Conservation (phyloP, 1,140 invertebrate genomes). For the Papilio xuthus region DNA sequence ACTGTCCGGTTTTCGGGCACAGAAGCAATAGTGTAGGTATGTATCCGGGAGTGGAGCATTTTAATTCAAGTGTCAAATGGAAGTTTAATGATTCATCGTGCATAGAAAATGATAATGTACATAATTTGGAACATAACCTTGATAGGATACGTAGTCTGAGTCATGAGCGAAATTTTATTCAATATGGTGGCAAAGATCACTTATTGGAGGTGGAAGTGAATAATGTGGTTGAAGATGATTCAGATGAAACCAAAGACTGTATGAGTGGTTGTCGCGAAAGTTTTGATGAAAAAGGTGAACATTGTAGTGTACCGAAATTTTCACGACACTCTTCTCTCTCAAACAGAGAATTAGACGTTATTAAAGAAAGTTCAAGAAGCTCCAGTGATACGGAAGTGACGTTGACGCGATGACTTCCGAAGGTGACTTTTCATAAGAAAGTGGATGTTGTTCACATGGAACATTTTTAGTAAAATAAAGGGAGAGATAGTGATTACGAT, state of each 20-base stretch:
- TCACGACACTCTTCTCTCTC: constrained; percentile 75
- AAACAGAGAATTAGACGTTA: constrained; percentile 79
- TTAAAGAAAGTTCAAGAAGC: constrained; percentile 80
- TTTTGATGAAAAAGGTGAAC: constrained; percentile 75
- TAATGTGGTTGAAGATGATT: constrained; percentile 65
- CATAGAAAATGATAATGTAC: constrained; percentile 70
- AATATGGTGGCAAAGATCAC: constrained; percentile 66
- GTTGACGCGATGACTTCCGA: constrained; percentile 78
- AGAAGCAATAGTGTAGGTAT: constrained; percentile 79
- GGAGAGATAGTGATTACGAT: constrained; percentile 50
- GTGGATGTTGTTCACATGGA: constrained; percentile 70
- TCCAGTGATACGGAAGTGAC: constrained; percentile 81
- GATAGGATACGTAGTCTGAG: constrained; percentile 77
- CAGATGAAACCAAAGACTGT: constrained; percentile 71
- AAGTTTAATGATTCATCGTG: constrained; percentile 73
- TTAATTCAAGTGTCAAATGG: constrained; percentile 79
- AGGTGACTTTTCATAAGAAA: constrained; percentile 69
- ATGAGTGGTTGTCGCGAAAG: constrained; percentile 57
- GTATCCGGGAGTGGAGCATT: constrained; percentile 75
- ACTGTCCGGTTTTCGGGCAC: constrained; percentile 78
- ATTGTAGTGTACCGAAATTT: constrained; percentile 69
- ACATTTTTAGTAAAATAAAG: constrained; percentile 46
- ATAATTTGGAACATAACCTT: constrained; percentile 75
- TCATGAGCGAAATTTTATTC: constrained; percentile 67
- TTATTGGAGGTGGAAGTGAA: constrained; percentile 77